Base-by-base conservation (phyloP, 2,797 vertebrate genomes). In the Microctenopoma lineatum region DNA sequence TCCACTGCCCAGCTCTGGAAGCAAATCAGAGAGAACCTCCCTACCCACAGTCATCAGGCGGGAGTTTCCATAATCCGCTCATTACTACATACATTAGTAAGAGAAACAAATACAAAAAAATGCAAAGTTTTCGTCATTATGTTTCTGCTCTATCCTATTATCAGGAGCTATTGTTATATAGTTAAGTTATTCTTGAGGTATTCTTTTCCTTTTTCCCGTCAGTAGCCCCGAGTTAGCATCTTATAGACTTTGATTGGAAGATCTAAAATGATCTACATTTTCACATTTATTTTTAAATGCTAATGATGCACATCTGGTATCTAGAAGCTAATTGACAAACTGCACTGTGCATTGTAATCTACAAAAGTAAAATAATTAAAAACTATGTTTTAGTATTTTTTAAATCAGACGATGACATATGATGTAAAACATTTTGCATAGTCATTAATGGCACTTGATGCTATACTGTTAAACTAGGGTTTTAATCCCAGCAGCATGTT, bases 11-110 rank as follows among this genome's bases (percentile, higher is more conserved):
- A 66, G 47, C 61, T 69, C 80, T 89, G 81, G 72, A 80, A 83
- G 70, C 58, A 44, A 88, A 88, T 83, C 84, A 86, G 66, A 90
- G 70, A 80, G 81, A 83, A 75, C 65, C 72, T 72, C 69, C 63
- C 62, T 84, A 79, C 72, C 70, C 77, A 78, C 58, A 84, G 73
- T 46, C 34, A 26, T 79, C 66, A 73, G 47, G 11, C 56, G 67
- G 41, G 75, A 56, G 53, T 89, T 77, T 80, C 78, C 80, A 85
- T 58, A 59, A 67, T 81, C 59, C 57, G 58, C 45, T 72, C 65
- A 70, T 21, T 56, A 52, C 55, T 57, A 59, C 41, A 59, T 38
- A 15, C 42, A 25, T 45, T 21, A 57, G 21, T 55, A 66, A 74
- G 15, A 79, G 74, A 39, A 83, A 81, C 27, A 80, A 64, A 80